Conservation (phyloP, 1,140 invertebrate genomes). For the Tetraneura akinire region DNA sequence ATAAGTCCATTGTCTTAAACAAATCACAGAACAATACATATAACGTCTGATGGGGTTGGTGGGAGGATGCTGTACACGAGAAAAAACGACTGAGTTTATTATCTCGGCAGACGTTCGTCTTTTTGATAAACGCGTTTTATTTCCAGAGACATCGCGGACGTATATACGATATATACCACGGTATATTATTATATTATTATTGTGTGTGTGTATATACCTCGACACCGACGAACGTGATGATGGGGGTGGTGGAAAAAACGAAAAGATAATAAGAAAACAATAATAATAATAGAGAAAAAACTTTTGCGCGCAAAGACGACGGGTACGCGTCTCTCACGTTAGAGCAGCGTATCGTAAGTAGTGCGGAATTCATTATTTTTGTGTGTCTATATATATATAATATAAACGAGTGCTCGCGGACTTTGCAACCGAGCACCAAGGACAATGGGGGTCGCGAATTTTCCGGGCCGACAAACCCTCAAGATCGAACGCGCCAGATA, state of each 20-base stretch:
- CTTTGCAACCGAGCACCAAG: not conserved
- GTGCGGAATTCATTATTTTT: constrained; percentile 42
- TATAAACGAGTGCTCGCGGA: not conserved
- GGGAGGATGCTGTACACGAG: not conserved
- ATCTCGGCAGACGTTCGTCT: constrained; percentile 43
- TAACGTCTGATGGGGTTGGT: no score
- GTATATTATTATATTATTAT: no score
- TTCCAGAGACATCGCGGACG: not conserved
- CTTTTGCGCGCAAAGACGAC: constrained; percentile 22
- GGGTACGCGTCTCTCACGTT: not conserved
- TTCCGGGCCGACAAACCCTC: constrained; percentile 50
- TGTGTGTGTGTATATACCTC: not conserved
- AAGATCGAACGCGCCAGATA: constrained; percentile 43
- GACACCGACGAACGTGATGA: not conserved
- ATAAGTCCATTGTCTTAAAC: not conserved
- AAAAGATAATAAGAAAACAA: not conserved
- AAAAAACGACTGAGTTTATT: constrained; percentile 36
- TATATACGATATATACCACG: not conserved
- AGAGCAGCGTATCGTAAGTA: no score
- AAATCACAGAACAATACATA: not conserved
- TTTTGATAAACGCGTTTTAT: constrained; percentile 48
- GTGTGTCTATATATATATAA: not conserved
- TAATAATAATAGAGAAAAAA: constrained; percentile 25
- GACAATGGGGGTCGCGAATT: constrained; percentile 50
- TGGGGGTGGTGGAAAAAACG: not conserved